A percentile compares a stretch with the other conserved stretches of the same genome.
Conservation (phyloP, 1,140 invertebrate species). For the Polyergus mexicanus region DNA sequence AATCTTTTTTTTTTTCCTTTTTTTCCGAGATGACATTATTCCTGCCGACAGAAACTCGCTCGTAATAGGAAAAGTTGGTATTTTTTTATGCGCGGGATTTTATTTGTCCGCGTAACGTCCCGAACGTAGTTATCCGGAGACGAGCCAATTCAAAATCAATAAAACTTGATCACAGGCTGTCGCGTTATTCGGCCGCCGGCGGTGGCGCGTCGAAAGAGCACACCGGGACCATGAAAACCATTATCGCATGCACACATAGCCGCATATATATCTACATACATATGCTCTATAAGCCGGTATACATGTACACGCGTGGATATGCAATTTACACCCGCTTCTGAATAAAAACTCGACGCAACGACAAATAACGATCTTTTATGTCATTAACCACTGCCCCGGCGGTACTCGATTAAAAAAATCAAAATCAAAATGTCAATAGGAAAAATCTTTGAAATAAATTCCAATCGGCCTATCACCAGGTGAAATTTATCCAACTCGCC, state of each 20-base stretch:
- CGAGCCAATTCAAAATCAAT: slow-evolving; percentile 59
- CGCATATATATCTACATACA: neutral
- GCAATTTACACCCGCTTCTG: slow-evolving; percentile 34
- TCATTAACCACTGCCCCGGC: slow-evolving; percentile 39
- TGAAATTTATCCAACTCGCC: slow-evolving; percentile 1
- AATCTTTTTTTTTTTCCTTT: neutral
- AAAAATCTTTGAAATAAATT: slow-evolving; percentile 7
- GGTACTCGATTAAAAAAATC: slow-evolving; percentile 33
- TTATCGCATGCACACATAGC: slow-evolving; percentile 7
- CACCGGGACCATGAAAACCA: slow-evolving; percentile 38
- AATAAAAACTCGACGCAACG: slow-evolving; percentile 30
- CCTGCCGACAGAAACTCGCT: neutral
- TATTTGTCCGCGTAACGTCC: slow-evolving; percentile 44
- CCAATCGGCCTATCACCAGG: neutral
- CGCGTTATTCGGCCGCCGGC: slow-evolving; percentile 24
- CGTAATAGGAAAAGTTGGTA: slow-evolving; percentile 1
- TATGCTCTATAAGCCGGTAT: neutral
- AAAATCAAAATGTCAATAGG: neutral
- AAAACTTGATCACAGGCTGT: slow-evolving; percentile 58
- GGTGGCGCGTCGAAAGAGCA: slow-evolving; percentile 38
- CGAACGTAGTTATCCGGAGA: slow-evolving; percentile 40
- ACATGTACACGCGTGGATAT: neutral
- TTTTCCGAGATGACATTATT: neutral
- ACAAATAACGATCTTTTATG: slow-evolving; percentile 50
- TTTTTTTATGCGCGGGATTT: slow-evolving; percentile 24